Percentiles rank a stretch among this genome's conserved stretches.
phyloP scores from a whole-genome alignment of 2,888 invertebrate species.

The Hypercompe scribonia region DNA sequence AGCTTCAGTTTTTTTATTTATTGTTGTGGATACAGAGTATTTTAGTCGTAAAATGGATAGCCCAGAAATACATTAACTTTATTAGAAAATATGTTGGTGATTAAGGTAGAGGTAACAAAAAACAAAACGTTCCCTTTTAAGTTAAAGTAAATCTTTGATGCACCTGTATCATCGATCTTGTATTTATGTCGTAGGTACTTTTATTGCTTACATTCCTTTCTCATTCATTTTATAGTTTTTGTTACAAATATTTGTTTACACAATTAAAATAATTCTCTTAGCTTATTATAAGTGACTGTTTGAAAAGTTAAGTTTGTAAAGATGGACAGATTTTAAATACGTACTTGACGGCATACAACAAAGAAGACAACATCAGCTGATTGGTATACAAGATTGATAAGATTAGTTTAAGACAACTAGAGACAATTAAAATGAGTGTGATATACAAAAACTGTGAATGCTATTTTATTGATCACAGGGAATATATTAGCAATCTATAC shows the following conservation, averaged over 20 bases:
- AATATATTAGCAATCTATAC: constrained; percentile 63
- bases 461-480: constrained; percentile 66
- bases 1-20: background rate
- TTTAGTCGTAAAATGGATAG: background rate
- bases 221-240: no score
- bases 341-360: no score
- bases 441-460: constrained; percentile 41
- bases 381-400: background rate
- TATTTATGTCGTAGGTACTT: no score
- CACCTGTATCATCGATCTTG: no score
- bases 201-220: no score
- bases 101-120: no score
- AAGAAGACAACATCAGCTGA: background rate
- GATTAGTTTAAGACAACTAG: background rate
- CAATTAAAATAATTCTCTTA: background rate
- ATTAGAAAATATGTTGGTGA: background rate
- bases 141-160: no score
- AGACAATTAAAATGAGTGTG: constrained; percentile 42
- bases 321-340: no score
- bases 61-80: background rate
- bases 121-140: no score
- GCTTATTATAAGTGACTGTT: background rate
- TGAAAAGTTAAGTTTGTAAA: no score
- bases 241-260: background rate
- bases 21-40: background rate